Percentiles rank a stretch among this genome's conserved stretches.
These are phyloP conservation scores for Sus scrofa DNA, from an alignment of 2,113 vertebrate species.

Conservation along the genomic window T2T-Sscrofa CM000823.6:52724501-52725000, in stretches of 20 bases:
- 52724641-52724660: too few relatives aligned
- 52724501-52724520: too few relatives aligned
- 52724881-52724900: constrained; percentile 30
- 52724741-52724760: constrained; percentile 17
- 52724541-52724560: too few relatives aligned
- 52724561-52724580: too few relatives aligned
- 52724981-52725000: constrained; percentile 19
- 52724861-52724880: background rate
- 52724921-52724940: background rate
- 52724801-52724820: background rate
- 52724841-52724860: background rate
- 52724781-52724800: constrained; percentile 42
- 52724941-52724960: background rate
- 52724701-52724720: too few relatives aligned
- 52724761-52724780: background rate
- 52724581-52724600: too few relatives aligned
- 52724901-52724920: background rate
- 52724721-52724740: too few relatives aligned
- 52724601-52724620: too few relatives aligned
- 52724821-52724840: constrained; percentile 8
- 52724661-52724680: too few relatives aligned
- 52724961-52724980: background rate
- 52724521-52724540: too few relatives aligned
- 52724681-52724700: too few relatives aligned
- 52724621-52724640: too few relatives aligned